phyloP scores from a whole-genome alignment of 2,113 vertebrate genomes.

The Urocitellus parryii region DNA sequence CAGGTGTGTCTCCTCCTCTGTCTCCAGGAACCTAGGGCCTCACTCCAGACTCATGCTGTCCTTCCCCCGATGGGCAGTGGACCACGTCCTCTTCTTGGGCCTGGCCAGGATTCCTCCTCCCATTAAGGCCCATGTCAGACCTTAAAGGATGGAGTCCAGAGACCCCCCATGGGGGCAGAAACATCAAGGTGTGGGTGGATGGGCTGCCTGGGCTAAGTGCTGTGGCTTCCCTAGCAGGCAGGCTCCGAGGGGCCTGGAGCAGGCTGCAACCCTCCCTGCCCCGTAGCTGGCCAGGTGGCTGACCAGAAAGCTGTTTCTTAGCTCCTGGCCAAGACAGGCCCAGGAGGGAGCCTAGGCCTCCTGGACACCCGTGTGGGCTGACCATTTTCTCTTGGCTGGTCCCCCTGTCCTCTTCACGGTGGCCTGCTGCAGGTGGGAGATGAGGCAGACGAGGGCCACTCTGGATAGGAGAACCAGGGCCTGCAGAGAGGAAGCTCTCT shows the following conservation, averaged over 20 bases:
- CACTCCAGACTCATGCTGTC: not conserved
- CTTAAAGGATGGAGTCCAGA: not conserved
- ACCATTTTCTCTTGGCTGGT: not conserved
- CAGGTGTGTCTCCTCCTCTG: not conserved
- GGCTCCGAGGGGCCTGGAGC: not conserved
- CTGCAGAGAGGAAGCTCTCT: not conserved
- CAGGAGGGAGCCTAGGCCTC: not conserved
- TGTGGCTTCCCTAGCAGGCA: not conserved
- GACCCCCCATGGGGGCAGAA: not conserved
- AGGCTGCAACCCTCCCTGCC: not conserved
- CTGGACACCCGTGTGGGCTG: not conserved
- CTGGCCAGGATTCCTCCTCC: not conserved
- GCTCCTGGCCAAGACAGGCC: no score
- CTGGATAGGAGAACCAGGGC: not conserved
- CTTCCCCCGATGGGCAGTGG: not conserved
- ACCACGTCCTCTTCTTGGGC: no score
- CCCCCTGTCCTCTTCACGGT: no score
- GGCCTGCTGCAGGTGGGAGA: not conserved
- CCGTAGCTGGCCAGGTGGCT: not conserved
- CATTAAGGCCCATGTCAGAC: not conserved
- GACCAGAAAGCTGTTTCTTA: not conserved
- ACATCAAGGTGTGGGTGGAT: not conserved
- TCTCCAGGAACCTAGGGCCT: not conserved
- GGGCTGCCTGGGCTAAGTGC: no score
- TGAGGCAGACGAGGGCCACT: accelerated